Conservation (phyloP, 1,140 invertebrate genomes). For the Cryptotermes secundus region DNA sequence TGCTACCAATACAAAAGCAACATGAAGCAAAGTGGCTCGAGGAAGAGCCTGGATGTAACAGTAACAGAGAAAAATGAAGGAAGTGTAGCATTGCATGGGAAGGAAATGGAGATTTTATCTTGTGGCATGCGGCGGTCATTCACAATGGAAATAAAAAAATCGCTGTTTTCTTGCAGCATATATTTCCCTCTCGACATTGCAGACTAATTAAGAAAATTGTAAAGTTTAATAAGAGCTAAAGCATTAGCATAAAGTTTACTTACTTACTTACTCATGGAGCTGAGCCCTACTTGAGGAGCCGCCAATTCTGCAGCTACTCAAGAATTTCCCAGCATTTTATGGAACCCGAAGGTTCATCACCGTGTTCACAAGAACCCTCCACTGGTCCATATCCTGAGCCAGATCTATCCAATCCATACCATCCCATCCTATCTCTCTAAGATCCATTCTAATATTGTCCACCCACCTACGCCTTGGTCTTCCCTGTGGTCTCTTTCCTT, state of each 20-base stretch:
- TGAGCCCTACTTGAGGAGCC: too few relatives aligned
- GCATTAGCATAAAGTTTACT: not conserved
- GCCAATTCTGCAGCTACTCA: too few relatives aligned
- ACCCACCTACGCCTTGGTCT: too few relatives aligned
- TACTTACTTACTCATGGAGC: too few relatives aligned
- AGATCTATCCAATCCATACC: too few relatives aligned
- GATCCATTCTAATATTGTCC: too few relatives aligned
- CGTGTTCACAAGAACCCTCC: too few relatives aligned
- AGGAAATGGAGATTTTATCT: not conserved
- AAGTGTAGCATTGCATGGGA: not conserved
- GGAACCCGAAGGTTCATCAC: too few relatives aligned
- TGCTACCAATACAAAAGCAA: not conserved
- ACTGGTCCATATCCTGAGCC: too few relatives aligned
- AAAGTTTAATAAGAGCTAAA: not conserved
- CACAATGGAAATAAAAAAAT: not conserved
- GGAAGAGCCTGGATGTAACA: not conserved
- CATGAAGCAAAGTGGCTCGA: not conserved
- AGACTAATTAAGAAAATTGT: not conserved
- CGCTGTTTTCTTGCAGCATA: not conserved
- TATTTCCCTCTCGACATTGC: not conserved
- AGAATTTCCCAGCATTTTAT: too few relatives aligned
- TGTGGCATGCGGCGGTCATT: not conserved
- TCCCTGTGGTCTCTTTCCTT: too few relatives aligned
- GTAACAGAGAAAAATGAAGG: not conserved
- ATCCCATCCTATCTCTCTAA: too few relatives aligned